Percentiles rank a stretch among this genome's conserved stretches.
These are phyloP conservation scores for Amphipoea oculea DNA, from an alignment of 2,888 invertebrate species.

Conservation along the genomic window DNA sequence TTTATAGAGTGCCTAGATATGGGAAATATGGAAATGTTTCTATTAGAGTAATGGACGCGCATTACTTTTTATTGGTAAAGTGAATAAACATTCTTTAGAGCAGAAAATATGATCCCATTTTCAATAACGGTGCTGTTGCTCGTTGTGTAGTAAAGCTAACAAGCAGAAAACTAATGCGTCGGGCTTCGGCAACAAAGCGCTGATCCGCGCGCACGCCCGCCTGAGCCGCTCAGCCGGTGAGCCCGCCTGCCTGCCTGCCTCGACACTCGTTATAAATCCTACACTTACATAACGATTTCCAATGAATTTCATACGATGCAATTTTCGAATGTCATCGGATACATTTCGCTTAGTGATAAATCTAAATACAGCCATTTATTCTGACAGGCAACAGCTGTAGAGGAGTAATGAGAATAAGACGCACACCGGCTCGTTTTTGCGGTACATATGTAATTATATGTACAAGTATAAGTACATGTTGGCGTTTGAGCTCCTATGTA, in stretches of 20 bases:
- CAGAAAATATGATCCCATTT: constrained; percentile 57
- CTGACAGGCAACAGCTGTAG: constrained; percentile 66
- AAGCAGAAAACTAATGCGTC: constrained; percentile 67
- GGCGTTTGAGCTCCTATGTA: constrained; percentile 72
- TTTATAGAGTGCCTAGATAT: constrained; percentile 45
- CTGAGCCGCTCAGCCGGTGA: not conserved
- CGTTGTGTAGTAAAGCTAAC: constrained; percentile 60
- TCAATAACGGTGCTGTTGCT: constrained; percentile 63
- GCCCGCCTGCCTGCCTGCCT: constrained; percentile 18
- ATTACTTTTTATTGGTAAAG: constrained; percentile 30
- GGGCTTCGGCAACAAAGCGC: constrained; percentile 54
- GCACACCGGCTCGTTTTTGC: constrained; percentile 65
- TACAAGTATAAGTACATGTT: constrained; percentile 67
- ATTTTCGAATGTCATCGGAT: constrained; percentile 65
- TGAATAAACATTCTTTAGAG: constrained; percentile 35
- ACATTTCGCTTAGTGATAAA: constrained; percentile 64
- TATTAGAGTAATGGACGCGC: constrained; percentile 31
- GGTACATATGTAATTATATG: constrained; percentile 68
- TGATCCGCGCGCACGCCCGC: constrained; percentile 20
- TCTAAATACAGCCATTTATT: constrained; percentile 64
- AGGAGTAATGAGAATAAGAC: constrained; percentile 64
- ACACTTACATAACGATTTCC: constrained; percentile 73
- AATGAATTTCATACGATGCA: constrained; percentile 67
- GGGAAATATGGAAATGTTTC: constrained; percentile 35
- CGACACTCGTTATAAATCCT: constrained; percentile 69